Conservation (phyloP, 2,797 vertebrate genomes). For the Gymnothorax reevesii region DNA sequence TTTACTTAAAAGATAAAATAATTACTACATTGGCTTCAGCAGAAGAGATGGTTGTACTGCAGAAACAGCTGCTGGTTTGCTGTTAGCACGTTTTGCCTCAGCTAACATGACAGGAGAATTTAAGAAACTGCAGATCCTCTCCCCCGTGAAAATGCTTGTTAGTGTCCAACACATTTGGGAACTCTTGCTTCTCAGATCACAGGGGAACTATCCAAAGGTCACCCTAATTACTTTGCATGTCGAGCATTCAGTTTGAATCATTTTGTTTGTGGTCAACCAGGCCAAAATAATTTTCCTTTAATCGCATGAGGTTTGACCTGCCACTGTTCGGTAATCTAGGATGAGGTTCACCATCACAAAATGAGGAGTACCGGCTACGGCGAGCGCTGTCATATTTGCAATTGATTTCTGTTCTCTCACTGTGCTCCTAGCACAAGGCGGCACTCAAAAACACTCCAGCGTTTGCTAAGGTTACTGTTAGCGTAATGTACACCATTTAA, state of each 20-base stretch:
- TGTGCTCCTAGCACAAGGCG: not conserved
- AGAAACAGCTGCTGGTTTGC: not conserved
- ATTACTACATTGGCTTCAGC: not conserved
- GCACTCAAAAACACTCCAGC: no score
- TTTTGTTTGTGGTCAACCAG: not conserved
- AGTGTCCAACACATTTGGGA: not conserved
- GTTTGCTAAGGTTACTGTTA: no score
- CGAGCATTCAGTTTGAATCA: not conserved
- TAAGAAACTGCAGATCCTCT: not conserved
- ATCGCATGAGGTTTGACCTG: not conserved
- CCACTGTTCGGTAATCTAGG: not conserved
- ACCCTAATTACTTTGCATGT: not conserved
- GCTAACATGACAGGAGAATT: not conserved
- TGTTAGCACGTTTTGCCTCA: not conserved
- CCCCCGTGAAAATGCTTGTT: not conserved
- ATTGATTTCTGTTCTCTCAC: not conserved
- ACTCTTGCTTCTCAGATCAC: not conserved
- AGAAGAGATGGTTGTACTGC: not conserved
- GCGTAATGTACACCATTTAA: no score
- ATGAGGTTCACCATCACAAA: not conserved
- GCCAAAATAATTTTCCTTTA: not conserved
- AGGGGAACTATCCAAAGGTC: not conserved
- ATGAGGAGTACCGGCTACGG: not conserved
- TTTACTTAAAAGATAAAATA: not conserved
- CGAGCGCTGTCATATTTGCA: not conserved